phyloP scores from a whole-genome alignment of 2,113 vertebrate genomes.

The Redunca redunca region DNA sequence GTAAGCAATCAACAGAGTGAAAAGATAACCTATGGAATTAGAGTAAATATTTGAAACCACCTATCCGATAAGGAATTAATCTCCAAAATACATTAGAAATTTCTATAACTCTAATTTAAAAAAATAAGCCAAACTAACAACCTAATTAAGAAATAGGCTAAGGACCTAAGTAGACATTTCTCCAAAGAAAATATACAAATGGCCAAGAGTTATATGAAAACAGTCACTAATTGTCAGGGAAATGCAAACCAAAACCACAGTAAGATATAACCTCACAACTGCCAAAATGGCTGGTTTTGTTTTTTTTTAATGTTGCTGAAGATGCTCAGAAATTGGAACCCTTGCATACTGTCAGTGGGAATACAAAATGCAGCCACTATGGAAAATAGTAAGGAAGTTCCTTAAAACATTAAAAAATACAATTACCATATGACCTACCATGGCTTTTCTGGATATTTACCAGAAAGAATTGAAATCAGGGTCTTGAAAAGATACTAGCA shows the following conservation, averaged over 20 bases:
- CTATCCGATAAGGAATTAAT: background rate
- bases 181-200: background rate
- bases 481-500: background rate
- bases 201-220: background rate
- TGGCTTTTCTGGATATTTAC: background rate
- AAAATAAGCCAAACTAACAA: background rate
- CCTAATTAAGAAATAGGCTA: background rate
- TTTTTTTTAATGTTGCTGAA: background rate
- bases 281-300: background rate
- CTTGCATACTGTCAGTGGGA: background rate
- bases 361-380: background rate
- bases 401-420: background rate
- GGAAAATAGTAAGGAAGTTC: background rate
- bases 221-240: background rate
- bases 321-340: background rate
- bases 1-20: background rate
- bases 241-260: background rate
- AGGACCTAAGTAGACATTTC: background rate
- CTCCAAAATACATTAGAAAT: background rate
- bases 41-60: background rate
- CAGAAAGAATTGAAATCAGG: background rate
- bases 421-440: background rate
- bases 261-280: background rate
- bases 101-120: background rate
- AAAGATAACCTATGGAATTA: background rate